phyloP scores from a whole-genome alignment of 2,113 vertebrate species.

The Athene noctua region DNA sequence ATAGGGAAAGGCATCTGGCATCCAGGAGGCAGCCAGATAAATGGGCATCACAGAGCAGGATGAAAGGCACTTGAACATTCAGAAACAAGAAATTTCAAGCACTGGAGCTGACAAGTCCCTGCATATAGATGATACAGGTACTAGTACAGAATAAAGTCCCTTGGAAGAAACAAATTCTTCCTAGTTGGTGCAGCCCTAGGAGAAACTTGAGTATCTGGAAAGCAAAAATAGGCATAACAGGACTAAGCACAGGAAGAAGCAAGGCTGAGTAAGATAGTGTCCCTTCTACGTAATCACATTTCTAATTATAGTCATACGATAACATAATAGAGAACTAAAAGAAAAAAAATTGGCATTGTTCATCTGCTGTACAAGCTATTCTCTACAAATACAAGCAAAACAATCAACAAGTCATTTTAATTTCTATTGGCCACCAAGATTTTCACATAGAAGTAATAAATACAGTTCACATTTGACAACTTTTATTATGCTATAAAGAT shows the following conservation, averaged over 20 bases:
- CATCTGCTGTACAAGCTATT: slow-evolving; percentile 34
- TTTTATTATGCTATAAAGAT: not conserved
- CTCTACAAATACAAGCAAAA: slow-evolving; percentile 32
- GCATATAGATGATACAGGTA: not conserved
- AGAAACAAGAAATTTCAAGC: not conserved
- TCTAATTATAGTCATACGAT: slow-evolving; percentile 46
- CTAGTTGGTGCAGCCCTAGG: not conserved
- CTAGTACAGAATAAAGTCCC: not conserved
- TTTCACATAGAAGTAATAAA: slow-evolving; percentile 14
- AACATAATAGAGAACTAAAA: slow-evolving; percentile 26
- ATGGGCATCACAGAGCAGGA: not conserved
- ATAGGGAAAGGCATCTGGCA: not conserved
- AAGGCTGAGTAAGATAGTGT: slow-evolving; percentile 13
- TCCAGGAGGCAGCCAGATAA: not conserved
- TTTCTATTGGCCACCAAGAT: slow-evolving; percentile 25
- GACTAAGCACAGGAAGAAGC: not conserved
- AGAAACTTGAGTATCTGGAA: not conserved
- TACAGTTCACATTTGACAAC: not conserved
- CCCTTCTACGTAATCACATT: slow-evolving; percentile 29
- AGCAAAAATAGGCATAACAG: slow-evolving; percentile 3
- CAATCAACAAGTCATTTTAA: slow-evolving; percentile 29
- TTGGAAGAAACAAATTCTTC: not conserved
- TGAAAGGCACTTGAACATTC: not conserved
- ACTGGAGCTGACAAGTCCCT: not conserved
- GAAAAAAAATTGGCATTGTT: not conserved